Evolutionary conservation across 2,888 invertebrate species (phyloP).

Genomic region (Clistopyga incitator): DNA sequence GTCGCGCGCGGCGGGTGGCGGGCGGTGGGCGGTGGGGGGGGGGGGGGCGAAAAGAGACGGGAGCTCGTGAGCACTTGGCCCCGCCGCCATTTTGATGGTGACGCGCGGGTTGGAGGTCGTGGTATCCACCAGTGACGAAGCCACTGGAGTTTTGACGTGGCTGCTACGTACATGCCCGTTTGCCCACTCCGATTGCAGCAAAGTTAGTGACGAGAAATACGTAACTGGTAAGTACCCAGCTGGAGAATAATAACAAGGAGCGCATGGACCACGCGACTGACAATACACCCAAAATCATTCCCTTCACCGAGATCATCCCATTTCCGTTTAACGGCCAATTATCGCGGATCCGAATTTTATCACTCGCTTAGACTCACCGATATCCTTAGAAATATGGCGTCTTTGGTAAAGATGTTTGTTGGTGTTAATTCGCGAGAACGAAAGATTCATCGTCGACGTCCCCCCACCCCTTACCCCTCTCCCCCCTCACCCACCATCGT

Average conservation of each 20-base stretch:
- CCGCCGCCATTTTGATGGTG: constrained; percentile 89
- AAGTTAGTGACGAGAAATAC: constrained; percentile 97
- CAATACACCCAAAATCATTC: background rate
- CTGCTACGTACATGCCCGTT: constrained; percentile 96
- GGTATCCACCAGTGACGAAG: constrained; percentile 90
- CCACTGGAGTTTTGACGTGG: constrained; percentile 95
- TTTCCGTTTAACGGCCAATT: background rate
- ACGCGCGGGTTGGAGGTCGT: constrained; percentile 91
- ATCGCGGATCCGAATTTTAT: background rate
- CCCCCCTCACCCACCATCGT: background rate
- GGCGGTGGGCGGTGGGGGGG: background rate
- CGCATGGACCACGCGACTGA: constrained; percentile 84
- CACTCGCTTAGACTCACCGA: constrained; percentile 58
- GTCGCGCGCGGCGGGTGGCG: too few species aligned
- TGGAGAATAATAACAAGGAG: constrained; percentile 87
- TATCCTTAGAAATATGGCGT: constrained; percentile 79
- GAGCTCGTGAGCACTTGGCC: constrained; percentile 29
- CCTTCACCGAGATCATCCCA: background rate
- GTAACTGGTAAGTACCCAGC: constrained; percentile 94
- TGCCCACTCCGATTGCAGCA: constrained; percentile 97
- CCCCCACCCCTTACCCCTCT: background rate
- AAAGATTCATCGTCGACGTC: constrained; percentile 27
- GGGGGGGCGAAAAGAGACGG: constrained; percentile 6
- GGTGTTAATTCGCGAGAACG: constrained; percentile 16
- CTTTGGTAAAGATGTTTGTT: constrained; percentile 74